phyloP scores from a whole-genome alignment of 2,113 vertebrate species.

The Pelodiscus sinensis region DNA sequence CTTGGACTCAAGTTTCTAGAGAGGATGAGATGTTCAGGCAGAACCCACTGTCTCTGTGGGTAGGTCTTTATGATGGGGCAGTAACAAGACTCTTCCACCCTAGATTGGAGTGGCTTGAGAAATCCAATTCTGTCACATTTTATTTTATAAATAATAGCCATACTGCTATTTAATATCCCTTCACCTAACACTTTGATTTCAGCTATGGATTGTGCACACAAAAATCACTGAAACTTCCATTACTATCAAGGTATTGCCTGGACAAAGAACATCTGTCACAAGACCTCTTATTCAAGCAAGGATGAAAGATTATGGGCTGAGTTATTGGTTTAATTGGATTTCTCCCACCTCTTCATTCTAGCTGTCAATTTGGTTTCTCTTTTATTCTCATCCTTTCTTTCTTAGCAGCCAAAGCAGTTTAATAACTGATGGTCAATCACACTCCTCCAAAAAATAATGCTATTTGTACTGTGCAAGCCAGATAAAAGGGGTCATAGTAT shows the following conservation, averaged over 20 bases:
- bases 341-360: constrained; percentile 37
- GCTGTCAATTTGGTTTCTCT: constrained; percentile 35
- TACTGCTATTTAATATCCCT: constrained; percentile 43
- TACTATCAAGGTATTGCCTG: constrained; percentile 38
- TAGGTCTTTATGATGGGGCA: background rate
- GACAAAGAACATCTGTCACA: constrained; percentile 20
- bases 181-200: constrained; percentile 25
- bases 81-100: background rate
- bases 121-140: constrained; percentile 37
- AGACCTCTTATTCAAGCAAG: constrained; percentile 39
- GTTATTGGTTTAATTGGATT: constrained; percentile 59
- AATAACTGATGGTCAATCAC: constrained; percentile 34
- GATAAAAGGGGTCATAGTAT: background rate
- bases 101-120: background rate
- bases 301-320: constrained; percentile 46
- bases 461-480: constrained; percentile 7
- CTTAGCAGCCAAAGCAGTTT: background rate
- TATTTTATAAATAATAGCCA: constrained; percentile 51
- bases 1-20: fast-evolving
- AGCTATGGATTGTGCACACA: constrained; percentile 6
- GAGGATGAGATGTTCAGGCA: background rate
- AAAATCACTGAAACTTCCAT: constrained; percentile 55
- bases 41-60: background rate
- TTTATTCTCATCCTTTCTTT: constrained; percentile 23
- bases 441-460: constrained; percentile 17